phyloP scores from a whole-genome alignment of 2,888 invertebrate species.

The Patella pellucida region DNA sequence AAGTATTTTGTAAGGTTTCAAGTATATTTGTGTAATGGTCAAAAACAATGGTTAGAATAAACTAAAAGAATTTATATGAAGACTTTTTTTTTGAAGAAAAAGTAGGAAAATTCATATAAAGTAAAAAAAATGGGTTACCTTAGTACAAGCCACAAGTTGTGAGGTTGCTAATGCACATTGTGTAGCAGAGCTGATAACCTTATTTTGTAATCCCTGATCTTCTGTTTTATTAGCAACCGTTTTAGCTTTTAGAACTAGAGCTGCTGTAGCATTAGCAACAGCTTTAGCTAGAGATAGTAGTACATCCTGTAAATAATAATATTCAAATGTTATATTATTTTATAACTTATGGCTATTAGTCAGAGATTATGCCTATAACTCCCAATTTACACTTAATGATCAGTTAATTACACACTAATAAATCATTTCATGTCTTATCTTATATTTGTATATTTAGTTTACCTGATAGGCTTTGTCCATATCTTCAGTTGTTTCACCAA shows the following conservation, averaged over 20 bases:
- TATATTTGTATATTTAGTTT: neutral
- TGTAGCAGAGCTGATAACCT: slow-evolving; percentile 94
- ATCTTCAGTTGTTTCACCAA: slow-evolving; percentile 76
- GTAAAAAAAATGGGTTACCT: slow-evolving; percentile 74
- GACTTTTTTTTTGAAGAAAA: too few species aligned
- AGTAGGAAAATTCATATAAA: neutral
- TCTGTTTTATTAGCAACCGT: slow-evolving; percentile 91
- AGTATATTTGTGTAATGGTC: too few species aligned
- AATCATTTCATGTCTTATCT: too few species aligned
- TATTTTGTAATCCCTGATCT: slow-evolving; percentile 85
- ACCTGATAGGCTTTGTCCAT: slow-evolving; percentile 74
- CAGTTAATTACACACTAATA: too few species aligned
- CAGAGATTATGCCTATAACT: too few species aligned
- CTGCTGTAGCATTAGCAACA: slow-evolving; percentile 97
- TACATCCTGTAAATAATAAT: slow-evolving; percentile 78
- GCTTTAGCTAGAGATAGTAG: slow-evolving; percentile 94
- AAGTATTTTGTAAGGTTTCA: too few species aligned
- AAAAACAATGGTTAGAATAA: too few species aligned
- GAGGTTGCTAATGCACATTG: slow-evolving; percentile 97
- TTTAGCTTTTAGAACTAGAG: slow-evolving; percentile 94
- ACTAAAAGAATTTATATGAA: too few species aligned
- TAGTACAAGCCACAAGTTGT: slow-evolving; percentile 96
- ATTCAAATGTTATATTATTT: too few species aligned
- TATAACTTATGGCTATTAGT: too few species aligned
- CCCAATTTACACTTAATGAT: neutral